A percentile compares a stretch with the other conserved stretches of the same genome.
phyloP scores from a whole-genome alignment of 2,113 vertebrate genomes.

The Corythaixoides concolor region DNA sequence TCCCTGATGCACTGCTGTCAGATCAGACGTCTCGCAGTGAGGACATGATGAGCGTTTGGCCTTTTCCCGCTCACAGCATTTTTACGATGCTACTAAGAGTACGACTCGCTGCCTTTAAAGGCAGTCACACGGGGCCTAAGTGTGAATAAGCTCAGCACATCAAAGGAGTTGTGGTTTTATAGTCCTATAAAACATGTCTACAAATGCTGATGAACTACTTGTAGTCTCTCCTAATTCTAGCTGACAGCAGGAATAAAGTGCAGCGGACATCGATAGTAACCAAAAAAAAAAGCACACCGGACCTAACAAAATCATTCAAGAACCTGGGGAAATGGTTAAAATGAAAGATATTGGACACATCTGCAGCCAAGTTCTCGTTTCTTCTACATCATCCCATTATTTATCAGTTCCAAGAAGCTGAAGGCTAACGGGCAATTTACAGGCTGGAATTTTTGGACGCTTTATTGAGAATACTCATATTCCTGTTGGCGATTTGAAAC shows the following conservation, averaged over 20 bases:
- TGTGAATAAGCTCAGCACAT: not conserved
- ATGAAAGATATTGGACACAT: not conserved
- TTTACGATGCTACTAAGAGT: not conserved
- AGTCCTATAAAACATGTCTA: not conserved
- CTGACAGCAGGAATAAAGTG: not conserved
- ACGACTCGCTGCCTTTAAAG: not conserved
- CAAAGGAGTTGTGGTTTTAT: not conserved
- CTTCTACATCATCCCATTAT: not conserved
- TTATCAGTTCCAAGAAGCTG: not conserved
- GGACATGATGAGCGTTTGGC: constrained; percentile 7
- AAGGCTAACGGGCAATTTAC: not conserved
- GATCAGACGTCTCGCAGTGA: not conserved
- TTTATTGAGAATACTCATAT: not conserved
- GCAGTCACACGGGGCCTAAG: not conserved
- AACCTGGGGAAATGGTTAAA: not conserved
- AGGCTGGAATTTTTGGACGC: not conserved
- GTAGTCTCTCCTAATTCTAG: not conserved
- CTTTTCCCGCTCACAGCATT: not conserved
- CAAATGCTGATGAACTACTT: constrained; percentile 5
- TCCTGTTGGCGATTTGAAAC: not conserved
- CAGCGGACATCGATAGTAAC: not conserved
- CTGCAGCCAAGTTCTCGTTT: not conserved
- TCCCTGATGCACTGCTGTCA: constrained; percentile 13
- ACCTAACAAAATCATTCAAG: not conserved
- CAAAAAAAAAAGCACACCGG: not conserved